These are phyloP conservation scores for Stenchaetothrips biformis DNA, from an alignment of 2,888 invertebrate genomes.

Conservation along the genomic window DNA sequence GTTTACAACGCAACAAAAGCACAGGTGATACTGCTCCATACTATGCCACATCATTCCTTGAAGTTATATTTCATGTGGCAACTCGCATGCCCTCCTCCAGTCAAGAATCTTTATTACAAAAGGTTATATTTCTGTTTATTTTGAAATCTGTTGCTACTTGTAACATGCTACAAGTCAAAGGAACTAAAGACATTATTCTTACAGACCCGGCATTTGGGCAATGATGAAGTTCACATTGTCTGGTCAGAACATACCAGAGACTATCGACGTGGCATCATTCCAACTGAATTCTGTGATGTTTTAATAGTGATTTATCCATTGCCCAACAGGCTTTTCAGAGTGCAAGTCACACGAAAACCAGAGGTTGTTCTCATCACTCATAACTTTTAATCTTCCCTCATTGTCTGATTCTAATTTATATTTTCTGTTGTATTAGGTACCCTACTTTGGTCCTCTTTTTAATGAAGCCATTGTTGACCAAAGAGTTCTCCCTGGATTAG, in stretches of 20 bases:
- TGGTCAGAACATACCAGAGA: conserved; percentile 97
- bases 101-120: conserved; percentile 79
- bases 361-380: conserved; percentile 57
- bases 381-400: conserved; percentile 28
- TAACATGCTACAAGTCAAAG: not conserved
- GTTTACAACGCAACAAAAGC: conserved; percentile 76
- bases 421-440: conserved; percentile 54
- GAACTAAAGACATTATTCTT: conserved; percentile 38
- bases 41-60: conserved; percentile 85
- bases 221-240: conserved; percentile 97
- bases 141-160: not conserved
- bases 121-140: conserved; percentile 51
- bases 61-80: conserved; percentile 95
- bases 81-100: conserved; percentile 92
- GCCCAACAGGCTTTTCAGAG: conserved; percentile 72
- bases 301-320: conserved; percentile 94
- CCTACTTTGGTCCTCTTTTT: conserved; percentile 93
- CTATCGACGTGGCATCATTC: conserved; percentile 93
- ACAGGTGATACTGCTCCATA: conserved; percentile 94
- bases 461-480: conserved; percentile 81
- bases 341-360: conserved; percentile 81
- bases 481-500: conserved; percentile 72
- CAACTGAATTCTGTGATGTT: conserved; percentile 99
- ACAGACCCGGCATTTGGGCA: conserved; percentile 89
- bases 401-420: conserved; percentile 28